Base-by-base conservation (phyloP, 2,888 invertebrate genomes). In the Diploptera punctata region DNA sequence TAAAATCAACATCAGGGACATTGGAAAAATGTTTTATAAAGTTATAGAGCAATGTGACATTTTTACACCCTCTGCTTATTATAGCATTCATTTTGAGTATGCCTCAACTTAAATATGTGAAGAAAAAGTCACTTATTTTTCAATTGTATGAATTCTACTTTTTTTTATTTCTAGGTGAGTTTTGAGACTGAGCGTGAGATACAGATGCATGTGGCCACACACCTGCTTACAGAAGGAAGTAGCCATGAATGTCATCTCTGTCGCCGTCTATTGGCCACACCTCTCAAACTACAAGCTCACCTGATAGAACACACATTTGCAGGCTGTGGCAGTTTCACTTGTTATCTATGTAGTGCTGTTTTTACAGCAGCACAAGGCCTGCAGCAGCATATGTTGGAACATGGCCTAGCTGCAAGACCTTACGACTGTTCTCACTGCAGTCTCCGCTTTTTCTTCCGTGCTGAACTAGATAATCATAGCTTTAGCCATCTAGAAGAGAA, bases 301-400 rank as follows among this genome's bases (percentile, higher is more conserved):
- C 86, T 97, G 72, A 96, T 97, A 74, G 96, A 97, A 79, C 97
- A 98, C 82, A 95, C 94, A 0, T 97, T 95, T 80, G 93, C 93
- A 29, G 95, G 94, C 3, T 93, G 93, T 78, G 90, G 91, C 9
- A 88, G 89, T 43, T 94, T 93, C 81, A 91, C 91, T 3, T 97
- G 97, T 82, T 95, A 95, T 81, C 88, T 97, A 76, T 98, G 97
- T 82, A 93, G 93, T 9, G 90, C 93, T 0, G 90, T 93, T 0
- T 97, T 96, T 81, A 93, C 94, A 0, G 90, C 91, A n/a, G 91
- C 96, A 0, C 86, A 88, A 0, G 93, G 93, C 0, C 85, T 97
- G 5, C 81, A 82, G 80, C 88, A 89, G 68, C 97, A 97, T 82
- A 91, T 96, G 82, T 84, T 90, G 0, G 92, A 92, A 76, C 97